These are phyloP conservation scores for Oreortyx pictus DNA, from an alignment of 2,797 vertebrate genomes.

Conservation along the genomic window DNA sequence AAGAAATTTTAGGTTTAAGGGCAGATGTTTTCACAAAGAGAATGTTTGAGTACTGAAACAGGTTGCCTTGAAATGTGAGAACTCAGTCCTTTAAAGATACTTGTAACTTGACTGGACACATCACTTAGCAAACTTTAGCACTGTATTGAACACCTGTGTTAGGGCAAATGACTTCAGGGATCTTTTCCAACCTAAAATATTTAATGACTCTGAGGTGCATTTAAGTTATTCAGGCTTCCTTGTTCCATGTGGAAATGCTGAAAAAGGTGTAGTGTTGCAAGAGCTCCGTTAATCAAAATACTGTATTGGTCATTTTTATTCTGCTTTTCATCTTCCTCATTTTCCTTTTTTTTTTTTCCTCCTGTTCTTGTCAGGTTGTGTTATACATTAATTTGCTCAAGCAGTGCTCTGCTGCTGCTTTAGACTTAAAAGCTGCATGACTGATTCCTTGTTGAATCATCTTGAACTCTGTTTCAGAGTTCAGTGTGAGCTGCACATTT, in stretches of 20 bases:
- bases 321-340: background rate
- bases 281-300: background rate
- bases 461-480: background rate
- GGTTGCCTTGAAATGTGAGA: background rate
- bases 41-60: background rate
- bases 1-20: background rate
- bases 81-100: background rate
- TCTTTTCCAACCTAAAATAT: background rate
- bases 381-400: background rate
- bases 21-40: background rate
- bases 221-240: background rate
- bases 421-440: background rate
- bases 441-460: background rate
- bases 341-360: fast-evolving
- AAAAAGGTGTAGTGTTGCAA: background rate
- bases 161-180: background rate
- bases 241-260: background rate
- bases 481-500: background rate
- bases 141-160: background rate
- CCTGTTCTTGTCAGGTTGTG: background rate
- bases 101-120: background rate
- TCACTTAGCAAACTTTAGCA: background rate
- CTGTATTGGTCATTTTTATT: background rate
- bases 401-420: background rate
- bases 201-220: background rate